These are phyloP conservation scores for Lithophane semibrunnea DNA, from an alignment of 2,888 invertebrate genomes.

Conservation along the genomic window DNA sequence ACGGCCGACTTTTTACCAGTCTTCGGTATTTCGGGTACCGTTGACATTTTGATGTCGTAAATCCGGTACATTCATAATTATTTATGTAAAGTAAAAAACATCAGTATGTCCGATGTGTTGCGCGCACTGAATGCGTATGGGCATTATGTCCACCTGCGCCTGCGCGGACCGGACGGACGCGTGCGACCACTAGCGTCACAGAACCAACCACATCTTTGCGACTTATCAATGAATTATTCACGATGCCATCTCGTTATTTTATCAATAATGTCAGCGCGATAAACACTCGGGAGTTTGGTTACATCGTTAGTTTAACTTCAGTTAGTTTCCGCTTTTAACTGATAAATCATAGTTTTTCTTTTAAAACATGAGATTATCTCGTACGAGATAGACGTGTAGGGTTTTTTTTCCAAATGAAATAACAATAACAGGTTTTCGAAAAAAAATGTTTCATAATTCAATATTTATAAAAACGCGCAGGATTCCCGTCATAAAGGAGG, in stretches of 20 bases:
- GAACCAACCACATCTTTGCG: slow-evolving; percentile 63
- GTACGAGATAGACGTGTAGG: not conserved
- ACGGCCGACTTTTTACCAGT: slow-evolving; percentile 35
- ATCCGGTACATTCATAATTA: slow-evolving; percentile 66
- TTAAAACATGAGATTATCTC: slow-evolving; percentile 20
- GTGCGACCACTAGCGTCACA: slow-evolving; percentile 71
- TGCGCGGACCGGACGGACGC: slow-evolving; percentile 72
- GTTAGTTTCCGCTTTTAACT: slow-evolving; percentile 13
- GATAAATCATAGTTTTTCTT: slow-evolving; percentile 39
- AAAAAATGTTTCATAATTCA: slow-evolving; percentile 45
- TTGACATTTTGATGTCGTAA: slow-evolving; percentile 66
- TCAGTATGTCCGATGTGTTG: slow-evolving; percentile 63
- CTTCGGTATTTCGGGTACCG: slow-evolving; percentile 57
- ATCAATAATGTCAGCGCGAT: slow-evolving; percentile 64
- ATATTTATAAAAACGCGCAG: slow-evolving; percentile 57
- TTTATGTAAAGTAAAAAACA: slow-evolving; percentile 68
- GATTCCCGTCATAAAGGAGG: slow-evolving; percentile 63
- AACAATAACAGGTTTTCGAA: slow-evolving; percentile 47
- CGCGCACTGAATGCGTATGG: slow-evolving; percentile 69
- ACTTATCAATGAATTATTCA: slow-evolving; percentile 72
- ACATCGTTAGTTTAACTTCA: slow-evolving; percentile 21
- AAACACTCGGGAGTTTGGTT: slow-evolving; percentile 38
- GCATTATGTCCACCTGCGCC: slow-evolving; percentile 66
- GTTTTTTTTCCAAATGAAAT: slow-evolving; percentile 8
- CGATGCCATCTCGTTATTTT: slow-evolving; percentile 64